phyloP scores from a whole-genome alignment of 2,888 invertebrate genomes.

The Agonopterix heracliana region DNA sequence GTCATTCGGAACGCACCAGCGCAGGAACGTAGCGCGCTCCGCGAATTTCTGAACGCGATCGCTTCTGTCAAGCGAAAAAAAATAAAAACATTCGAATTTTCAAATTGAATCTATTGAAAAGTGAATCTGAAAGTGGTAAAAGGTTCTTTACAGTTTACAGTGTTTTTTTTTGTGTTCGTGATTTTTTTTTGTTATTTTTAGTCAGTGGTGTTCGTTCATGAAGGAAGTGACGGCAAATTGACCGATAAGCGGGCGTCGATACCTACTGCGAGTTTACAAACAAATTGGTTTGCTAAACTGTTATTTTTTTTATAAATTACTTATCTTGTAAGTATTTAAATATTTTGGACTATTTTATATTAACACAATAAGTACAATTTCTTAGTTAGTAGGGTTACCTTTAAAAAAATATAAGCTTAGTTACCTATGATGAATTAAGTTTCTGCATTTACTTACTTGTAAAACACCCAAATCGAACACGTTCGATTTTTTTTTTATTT shows the following conservation, averaged over 20 bases:
- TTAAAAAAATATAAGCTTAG: too few relatives aligned
- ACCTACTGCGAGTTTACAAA: constrained; percentile 25
- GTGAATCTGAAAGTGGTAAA: constrained; percentile 24
- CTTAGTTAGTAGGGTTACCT: too few relatives aligned
- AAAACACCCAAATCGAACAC: too few relatives aligned
- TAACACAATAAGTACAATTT: too few relatives aligned
- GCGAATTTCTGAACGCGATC: constrained; percentile 40
- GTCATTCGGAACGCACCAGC: constrained; percentile 62
- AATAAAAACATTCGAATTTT: constrained; percentile 17
- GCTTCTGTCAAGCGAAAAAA: constrained; percentile 30
- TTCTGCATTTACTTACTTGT: too few relatives aligned
- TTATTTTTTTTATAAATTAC: too few relatives aligned
- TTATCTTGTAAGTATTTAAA: not conserved
- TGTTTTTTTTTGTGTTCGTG: constrained; percentile 23
- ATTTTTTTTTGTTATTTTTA: constrained; percentile 23
- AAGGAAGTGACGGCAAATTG: constrained; percentile 50
- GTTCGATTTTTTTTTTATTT: too few relatives aligned
- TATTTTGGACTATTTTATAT: too few relatives aligned
- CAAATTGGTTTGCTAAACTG: constrained; percentile 8
- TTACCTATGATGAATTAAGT: too few relatives aligned
- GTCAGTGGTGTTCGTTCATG: constrained; percentile 44
- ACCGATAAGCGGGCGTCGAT: constrained; percentile 45
- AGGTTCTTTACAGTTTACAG: constrained; percentile 18
- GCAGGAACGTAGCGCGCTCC: constrained; percentile 41
- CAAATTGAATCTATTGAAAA: constrained; percentile 17